Conservation (phyloP, 2,888 invertebrate species). For the Andrena flavipes region DNA sequence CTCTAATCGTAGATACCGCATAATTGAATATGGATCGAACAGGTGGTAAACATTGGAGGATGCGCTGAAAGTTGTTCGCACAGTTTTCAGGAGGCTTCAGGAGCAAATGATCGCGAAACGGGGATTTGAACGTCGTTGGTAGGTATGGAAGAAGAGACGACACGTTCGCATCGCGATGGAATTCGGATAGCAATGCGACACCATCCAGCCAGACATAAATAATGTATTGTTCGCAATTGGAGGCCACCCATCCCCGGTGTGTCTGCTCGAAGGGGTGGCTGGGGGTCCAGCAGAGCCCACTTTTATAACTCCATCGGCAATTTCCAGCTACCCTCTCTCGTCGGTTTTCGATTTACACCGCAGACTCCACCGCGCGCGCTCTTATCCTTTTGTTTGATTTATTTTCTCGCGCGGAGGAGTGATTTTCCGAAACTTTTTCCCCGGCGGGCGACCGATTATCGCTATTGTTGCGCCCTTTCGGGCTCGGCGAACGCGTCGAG, state of each 20-base stretch:
- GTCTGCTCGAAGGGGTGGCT: conserved; percentile 67
- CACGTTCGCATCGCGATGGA: conserved; percentile 61
- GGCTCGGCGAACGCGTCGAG: conserved; percentile 23
- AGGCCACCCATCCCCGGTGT: conserved; percentile 58
- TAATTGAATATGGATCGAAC: conserved; percentile 13
- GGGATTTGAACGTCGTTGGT: conserved; percentile 9
- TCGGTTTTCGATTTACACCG: conserved; percentile 72
- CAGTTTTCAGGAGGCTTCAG: neutral
- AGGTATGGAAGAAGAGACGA: conserved; percentile 39
- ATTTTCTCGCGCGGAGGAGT: conserved; percentile 64
- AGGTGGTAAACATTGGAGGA: conserved; percentile 12
- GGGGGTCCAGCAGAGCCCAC: conserved; percentile 73
- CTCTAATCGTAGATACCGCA: neutral
- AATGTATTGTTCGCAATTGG: conserved; percentile 73
- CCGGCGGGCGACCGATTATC: conserved; percentile 58
- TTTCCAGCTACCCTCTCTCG: conserved; percentile 77
- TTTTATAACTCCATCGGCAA: conserved; percentile 82
- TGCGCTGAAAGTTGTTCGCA: neutral
- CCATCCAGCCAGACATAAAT: conserved; percentile 70
- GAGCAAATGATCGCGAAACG: neutral
- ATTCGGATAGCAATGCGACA: conserved; percentile 64
- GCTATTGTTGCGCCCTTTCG: conserved; percentile 44
- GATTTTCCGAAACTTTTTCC: conserved; percentile 53
- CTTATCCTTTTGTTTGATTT: conserved; percentile 76
- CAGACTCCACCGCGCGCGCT: conserved; percentile 51